Conservation (phyloP, 2,888 invertebrate genomes). For the Polietes domitor region DNA sequence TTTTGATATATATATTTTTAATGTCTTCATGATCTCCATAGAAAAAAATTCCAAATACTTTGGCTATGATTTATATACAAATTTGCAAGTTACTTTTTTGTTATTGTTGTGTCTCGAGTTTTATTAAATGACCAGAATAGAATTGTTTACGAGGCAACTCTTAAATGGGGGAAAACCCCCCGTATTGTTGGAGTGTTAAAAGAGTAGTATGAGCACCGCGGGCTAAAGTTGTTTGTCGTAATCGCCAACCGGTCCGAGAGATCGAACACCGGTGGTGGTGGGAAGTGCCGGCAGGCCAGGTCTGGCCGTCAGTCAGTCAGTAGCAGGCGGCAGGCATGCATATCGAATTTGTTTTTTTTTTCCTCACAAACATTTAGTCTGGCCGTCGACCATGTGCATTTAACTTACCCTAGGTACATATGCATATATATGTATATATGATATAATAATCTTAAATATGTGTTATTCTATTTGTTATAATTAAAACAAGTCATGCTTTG, state of each 20-base stretch:
- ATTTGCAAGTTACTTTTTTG: not conserved
- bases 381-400: too few species aligned
- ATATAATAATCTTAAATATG: slow-evolving; percentile 11
- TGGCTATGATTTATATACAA: not conserved
- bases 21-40: slow-evolving; percentile 3
- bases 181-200: too few species aligned
- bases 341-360: not conserved
- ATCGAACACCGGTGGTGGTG: not conserved
- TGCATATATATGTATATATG: not conserved
- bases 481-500: slow-evolving; percentile 40
- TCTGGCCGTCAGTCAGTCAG: slow-evolving; percentile 3
- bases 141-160: not conserved
- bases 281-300: not conserved
- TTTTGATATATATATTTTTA: slow-evolving; percentile 14
- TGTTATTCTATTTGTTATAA: slow-evolving; percentile 13
- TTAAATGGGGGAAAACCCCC: too few species aligned
- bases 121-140: not conserved
- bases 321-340: not conserved
- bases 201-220: too few species aligned
- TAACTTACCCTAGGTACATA: too few species aligned
- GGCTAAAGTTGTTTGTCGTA: not conserved
- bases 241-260: not conserved
- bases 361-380: too few species aligned
- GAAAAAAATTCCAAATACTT: not conserved
- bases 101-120: not conserved